Evolutionary conservation across 2,113 vertebrate species (phyloP).

Genomic region (Centropristis striata): DNA sequence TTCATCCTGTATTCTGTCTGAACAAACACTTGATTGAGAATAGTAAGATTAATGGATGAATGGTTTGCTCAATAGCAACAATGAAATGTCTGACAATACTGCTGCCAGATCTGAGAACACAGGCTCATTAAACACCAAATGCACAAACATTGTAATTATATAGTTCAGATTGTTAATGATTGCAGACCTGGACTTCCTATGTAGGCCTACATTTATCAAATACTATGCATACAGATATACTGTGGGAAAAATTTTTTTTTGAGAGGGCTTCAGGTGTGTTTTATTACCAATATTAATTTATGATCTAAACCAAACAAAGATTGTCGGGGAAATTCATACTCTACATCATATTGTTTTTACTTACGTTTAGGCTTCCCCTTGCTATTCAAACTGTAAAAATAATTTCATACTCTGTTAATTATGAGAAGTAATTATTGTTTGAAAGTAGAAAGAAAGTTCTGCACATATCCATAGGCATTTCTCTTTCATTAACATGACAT

Average conservation of each 20-base stretch:
- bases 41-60: constrained; percentile 67
- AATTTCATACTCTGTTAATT: too few relatives aligned
- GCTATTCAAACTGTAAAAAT: too few relatives aligned
- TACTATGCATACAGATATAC: neutral
- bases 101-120: constrained; percentile 32
- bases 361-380: too few relatives aligned
- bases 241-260: constrained; percentile 1
- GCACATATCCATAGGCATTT: too few relatives aligned
- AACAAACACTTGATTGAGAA: constrained; percentile 66
- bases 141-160: constrained; percentile 23
- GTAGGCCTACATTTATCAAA: neutral
- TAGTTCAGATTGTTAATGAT: constrained; percentile 5
- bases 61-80: constrained; percentile 51
- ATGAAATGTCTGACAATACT: constrained; percentile 36
- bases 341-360: too few relatives aligned
- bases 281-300: too few relatives aligned
- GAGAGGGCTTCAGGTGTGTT: too few relatives aligned
- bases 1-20: constrained; percentile 69
- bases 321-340: too few relatives aligned
- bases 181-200: neutral
- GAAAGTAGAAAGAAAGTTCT: too few relatives aligned
- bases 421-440: too few relatives aligned
- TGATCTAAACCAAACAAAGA: too few relatives aligned
- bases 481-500: too few relatives aligned
- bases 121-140: constrained; percentile 12